These are phyloP conservation scores for Petaurus breviceps DNA, from an alignment of 2,113 vertebrate species.

Conservation along the genomic window DNA sequence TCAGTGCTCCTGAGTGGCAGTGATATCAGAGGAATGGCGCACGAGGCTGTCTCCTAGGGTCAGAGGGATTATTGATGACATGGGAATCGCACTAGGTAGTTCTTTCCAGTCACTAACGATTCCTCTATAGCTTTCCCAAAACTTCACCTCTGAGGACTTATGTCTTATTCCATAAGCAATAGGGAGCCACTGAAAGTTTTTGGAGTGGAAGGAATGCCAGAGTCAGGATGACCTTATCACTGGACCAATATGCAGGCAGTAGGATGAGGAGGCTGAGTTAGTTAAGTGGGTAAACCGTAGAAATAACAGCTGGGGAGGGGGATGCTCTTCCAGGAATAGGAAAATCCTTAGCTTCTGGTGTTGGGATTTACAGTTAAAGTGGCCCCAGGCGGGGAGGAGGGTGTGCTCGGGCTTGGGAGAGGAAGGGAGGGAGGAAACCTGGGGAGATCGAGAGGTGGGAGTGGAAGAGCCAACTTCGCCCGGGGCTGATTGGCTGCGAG, in stretches of 20 bases:
- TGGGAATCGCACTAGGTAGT: neutral
- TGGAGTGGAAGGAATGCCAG: neutral
- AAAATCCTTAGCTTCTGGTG: neutral
- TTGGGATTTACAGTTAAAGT: neutral
- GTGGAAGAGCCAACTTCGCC: constrained; percentile 61
- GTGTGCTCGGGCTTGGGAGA: neutral
- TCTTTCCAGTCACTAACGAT: neutral
- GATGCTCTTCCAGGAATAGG: neutral
- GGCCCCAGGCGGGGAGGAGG: constrained; percentile 27
- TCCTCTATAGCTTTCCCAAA: neutral
- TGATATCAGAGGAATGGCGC: neutral
- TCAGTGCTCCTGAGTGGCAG: neutral
- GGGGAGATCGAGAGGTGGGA: constrained; percentile 61
- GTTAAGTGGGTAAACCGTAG: neutral
- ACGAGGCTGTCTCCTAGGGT: neutral
- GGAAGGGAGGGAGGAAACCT: constrained; percentile 64
- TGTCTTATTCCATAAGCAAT: neutral
- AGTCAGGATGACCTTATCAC: neutral
- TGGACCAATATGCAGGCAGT: neutral
- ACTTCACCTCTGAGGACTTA: neutral
- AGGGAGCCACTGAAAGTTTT: neutral
- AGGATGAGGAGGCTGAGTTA: neutral
- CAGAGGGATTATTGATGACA: no score
- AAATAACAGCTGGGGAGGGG: neutral
- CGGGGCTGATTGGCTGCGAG: constrained; percentile 71